phyloP scores from a whole-genome alignment of 1,140 invertebrate species.

The Drosophila sp. region DNA sequence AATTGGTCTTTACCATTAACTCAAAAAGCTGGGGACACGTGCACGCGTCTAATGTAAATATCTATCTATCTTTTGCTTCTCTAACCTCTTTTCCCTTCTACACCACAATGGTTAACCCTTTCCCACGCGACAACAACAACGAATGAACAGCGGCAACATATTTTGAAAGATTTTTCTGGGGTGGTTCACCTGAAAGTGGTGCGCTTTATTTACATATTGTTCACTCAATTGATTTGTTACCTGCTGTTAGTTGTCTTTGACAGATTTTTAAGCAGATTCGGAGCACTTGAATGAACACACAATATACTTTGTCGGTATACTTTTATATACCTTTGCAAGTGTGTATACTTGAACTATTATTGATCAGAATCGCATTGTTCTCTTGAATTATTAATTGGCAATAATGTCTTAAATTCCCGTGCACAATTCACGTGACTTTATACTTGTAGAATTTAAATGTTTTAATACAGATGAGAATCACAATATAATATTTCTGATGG shows the following conservation, averaged over 20 bases:
- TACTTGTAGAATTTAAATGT: too few species aligned
- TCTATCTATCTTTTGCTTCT: conserved; percentile 1
- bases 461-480: too few species aligned
- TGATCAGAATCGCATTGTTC: neutral
- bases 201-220: conserved; percentile 80
- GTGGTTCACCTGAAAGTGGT: conserved; percentile 37
- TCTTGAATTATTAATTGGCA: neutral
- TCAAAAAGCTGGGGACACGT: conserved; percentile 64
- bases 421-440: neutral
- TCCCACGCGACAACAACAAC: conserved; percentile 30
- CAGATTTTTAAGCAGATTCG: conserved; percentile 71
- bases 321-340: too few species aligned
- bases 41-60: conserved; percentile 53
- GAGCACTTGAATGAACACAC: conserved; percentile 56
- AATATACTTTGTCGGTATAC: conserved; percentile 24
- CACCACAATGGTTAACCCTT: conserved; percentile 27
- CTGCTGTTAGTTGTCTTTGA: conserved; percentile 68
- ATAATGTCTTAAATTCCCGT: neutral
- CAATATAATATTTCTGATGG: too few species aligned
- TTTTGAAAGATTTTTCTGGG: conserved; percentile 19
- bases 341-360: neutral
- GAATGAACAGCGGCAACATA: conserved; percentile 34
- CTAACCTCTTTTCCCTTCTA: neutral
- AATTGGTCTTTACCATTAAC: conserved; percentile 74
- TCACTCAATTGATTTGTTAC: conserved; percentile 82